These are phyloP conservation scores for Falco naumanni DNA, from an alignment of 2,797 vertebrate species.

Conservation along the genomic window DNA sequence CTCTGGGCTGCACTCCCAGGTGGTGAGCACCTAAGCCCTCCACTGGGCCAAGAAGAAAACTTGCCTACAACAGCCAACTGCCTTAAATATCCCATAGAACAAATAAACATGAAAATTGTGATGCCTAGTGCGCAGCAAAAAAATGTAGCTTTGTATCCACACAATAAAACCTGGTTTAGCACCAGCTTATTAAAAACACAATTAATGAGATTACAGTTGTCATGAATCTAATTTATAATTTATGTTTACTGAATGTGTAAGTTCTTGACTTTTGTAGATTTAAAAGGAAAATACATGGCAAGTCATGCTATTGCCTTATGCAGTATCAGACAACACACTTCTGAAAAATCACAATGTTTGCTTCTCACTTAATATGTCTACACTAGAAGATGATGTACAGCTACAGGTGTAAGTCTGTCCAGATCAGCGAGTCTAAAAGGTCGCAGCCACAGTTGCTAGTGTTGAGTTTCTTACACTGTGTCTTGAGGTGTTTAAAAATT, in stretches of 20 bases:
- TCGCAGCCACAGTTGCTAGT: slow-evolving; percentile 68
- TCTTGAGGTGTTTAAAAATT: slow-evolving; percentile 74
- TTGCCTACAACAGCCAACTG: background rate
- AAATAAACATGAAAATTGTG: background rate
- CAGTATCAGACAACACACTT: background rate
- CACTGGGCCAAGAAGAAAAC: background rate
- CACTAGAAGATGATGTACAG: slow-evolving; percentile 66
- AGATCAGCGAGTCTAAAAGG: slow-evolving; percentile 80
- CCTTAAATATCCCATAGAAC: background rate
- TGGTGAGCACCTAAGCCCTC: background rate
- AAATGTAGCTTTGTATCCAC: background rate
- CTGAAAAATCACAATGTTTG: slow-evolving; percentile 11
- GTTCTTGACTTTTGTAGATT: background rate
- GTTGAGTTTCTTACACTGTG: slow-evolving; percentile 78
- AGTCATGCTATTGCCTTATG: background rate
- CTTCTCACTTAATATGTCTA: background rate
- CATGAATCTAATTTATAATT: background rate
- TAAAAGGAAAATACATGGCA: background rate
- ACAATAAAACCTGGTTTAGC: background rate
- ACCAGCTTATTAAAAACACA: slow-evolving; percentile 19
- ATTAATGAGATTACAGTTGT: background rate
- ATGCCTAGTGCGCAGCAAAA: background rate
- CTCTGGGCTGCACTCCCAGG: background rate
- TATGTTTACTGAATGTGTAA: background rate
- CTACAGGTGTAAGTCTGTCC: slow-evolving; percentile 74